Evolutionary conservation across 2,888 invertebrate species (phyloP).

Genomic region (Aethes cnicana): DNA sequence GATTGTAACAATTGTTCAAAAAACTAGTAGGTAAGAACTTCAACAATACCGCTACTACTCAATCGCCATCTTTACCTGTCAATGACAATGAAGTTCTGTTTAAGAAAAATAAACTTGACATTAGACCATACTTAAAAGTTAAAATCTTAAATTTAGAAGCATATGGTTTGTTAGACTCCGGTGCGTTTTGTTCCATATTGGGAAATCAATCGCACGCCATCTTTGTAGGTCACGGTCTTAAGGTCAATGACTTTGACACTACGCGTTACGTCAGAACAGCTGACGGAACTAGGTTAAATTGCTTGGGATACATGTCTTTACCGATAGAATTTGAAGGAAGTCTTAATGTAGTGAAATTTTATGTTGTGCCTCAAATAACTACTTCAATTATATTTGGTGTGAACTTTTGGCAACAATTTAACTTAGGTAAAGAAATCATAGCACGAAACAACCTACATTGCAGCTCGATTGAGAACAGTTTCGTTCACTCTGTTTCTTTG

Average conservation of each 20-base stretch:
- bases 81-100: background rate
- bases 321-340: background rate
- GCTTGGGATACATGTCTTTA: background rate
- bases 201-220: background rate
- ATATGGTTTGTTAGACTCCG: background rate
- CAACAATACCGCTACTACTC: too few relatives aligned
- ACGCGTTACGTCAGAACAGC: background rate
- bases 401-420: background rate
- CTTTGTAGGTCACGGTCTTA: background rate
- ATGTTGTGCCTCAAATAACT: background rate
- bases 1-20: slow-evolving; percentile 4
- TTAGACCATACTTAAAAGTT: background rate
- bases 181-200: background rate
- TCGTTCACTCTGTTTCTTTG: too few relatives aligned
- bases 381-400: background rate
- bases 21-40: too few relatives aligned
- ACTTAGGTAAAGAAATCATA: background rate
- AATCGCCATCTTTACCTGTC: too few relatives aligned
- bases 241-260: background rate
- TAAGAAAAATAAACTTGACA: background rate
- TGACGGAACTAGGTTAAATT: background rate
- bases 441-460: too few relatives aligned
- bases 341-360: background rate
- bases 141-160: background rate
- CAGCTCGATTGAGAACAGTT: background rate